Evolutionary conservation across 2,888 invertebrate genomes (phyloP), one percentile per base, ranked within the genome.

Genomic region (Ochropleura plecta): DNA sequence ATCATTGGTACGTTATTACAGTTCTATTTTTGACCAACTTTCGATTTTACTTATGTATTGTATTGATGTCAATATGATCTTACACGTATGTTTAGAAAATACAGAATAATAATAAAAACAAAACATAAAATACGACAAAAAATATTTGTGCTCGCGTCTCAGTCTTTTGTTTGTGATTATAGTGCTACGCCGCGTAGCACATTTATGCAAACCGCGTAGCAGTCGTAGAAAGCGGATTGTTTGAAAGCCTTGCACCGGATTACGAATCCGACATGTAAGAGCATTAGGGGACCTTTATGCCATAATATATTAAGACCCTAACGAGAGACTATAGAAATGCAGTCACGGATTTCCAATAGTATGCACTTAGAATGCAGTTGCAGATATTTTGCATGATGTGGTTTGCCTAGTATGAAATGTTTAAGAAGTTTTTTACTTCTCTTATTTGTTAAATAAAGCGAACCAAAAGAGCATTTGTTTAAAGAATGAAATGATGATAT

Each of bases 1-100:
- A 84, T 88, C 87, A 88, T 78, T 71, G 77, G 69, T 81, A 78
- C 75, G 65, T 84, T 86, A 85, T 86, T 78, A 82, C 73, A 76
- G 73, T 88, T 82, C 78, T 81, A 78, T 66, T 81, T 83, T 78
- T 90, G 89, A 83, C 86, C 88, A 89, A 89, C 92, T 93, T 93
- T 93, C 92, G 90, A 90, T 93, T 92, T 91, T 92, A 87, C 82
- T 89, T 83, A 30, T 44, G 48, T 64, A 78, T 78, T 83, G 80
- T 69, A 85, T 88, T 88, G 90, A 82, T 78, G 76, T 80, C 82
- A 78, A 76, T 78, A 82, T 83, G 55, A 76, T 74, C 40, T 57
- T 73, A 40, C 12, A 18, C 8, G 48, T 40, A 44, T 48, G 20
- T 12, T 46, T 20, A 14, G 6, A 79, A 51, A 80, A 80, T 9